phyloP scores from a whole-genome alignment of 1,140 invertebrate genomes.

The Nomia melanderi region DNA sequence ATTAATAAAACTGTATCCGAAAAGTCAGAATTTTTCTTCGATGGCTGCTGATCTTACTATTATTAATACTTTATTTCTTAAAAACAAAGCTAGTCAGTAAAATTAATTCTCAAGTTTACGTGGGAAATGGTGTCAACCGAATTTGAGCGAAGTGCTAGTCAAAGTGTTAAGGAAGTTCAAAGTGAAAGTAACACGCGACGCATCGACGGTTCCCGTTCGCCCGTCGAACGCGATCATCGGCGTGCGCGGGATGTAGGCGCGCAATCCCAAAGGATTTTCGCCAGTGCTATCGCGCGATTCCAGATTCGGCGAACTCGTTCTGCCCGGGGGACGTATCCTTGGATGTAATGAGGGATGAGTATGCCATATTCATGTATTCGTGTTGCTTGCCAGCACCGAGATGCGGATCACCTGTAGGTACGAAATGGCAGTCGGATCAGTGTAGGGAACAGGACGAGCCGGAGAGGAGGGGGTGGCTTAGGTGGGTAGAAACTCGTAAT shows the following conservation, averaged over 20 bases:
- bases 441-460: too few relatives aligned
- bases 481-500: constrained; percentile 67
- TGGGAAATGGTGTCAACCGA: too few relatives aligned
- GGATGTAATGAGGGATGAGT: constrained; percentile 45
- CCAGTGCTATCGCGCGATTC: constrained; percentile 39
- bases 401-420: constrained; percentile 43
- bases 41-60: too few relatives aligned
- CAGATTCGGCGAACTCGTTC: constrained; percentile 56
- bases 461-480: too few relatives aligned
- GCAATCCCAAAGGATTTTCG: constrained; percentile 47
- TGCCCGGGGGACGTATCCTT: constrained; percentile 41
- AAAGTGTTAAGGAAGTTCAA: constrained; percentile 15
- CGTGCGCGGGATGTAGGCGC: not conserved
- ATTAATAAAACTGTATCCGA: too few relatives aligned
- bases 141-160: not conserved
- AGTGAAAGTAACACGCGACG: constrained; percentile 2
- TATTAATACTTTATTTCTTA: too few relatives aligned
- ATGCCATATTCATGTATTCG: constrained; percentile 30
- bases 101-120: too few relatives aligned
- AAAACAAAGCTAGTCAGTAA: too few relatives aligned
- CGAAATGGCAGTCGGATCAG: constrained; percentile 47
- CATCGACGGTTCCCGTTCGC: constrained; percentile 6
- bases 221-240: constrained; percentile 34
- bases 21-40: too few relatives aligned
- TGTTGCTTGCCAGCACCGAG: constrained; percentile 44